A percentile compares a stretch with the other conserved stretches of the same genome.
Evolutionary conservation across 2,113 vertebrate species (phyloP).

Genomic region (Microtus pennsylvanicus): DNA sequence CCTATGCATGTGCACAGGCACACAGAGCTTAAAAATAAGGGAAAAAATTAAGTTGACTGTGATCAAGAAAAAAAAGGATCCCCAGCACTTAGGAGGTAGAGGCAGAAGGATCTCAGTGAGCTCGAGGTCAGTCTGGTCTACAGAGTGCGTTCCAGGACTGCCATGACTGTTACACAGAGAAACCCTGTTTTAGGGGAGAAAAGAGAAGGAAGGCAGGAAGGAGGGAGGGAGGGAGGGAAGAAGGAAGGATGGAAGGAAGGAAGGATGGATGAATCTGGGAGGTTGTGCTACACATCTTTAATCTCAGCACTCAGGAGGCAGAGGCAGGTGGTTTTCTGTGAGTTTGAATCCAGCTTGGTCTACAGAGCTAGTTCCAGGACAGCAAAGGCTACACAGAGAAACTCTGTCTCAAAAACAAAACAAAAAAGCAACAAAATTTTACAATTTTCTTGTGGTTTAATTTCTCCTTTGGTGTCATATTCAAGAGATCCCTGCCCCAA

Average conservation of each 20-base stretch:
- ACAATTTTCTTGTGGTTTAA: background rate
- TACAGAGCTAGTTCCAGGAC: no score
- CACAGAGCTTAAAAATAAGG: background rate
- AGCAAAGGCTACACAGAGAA: background rate
- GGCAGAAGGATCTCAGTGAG: background rate
- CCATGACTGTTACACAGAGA: background rate
- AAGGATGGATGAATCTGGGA: no score
- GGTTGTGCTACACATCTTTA: no score
- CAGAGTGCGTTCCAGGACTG: background rate
- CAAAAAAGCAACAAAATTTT: background rate
- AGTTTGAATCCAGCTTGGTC: background rate
- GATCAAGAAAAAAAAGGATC: background rate
- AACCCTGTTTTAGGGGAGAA: background rate
- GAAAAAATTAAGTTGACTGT: background rate
- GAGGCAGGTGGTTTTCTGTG: background rate
- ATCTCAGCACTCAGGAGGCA: background rate
- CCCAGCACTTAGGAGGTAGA: background rate
- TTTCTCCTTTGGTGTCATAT: slow-evolving; percentile 11
- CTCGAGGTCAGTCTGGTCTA: background rate
- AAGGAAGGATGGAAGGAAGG: no score
- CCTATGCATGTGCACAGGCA: no score
- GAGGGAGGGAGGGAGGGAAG: no score
- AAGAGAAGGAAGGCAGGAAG: no score
- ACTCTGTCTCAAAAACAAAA: background rate
- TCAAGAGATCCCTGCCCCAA: slow-evolving; percentile 34